These are phyloP conservation scores for Macropus fuliginosus DNA, from an alignment of 2,797 vertebrate genomes.

Conservation along the genomic window DNA sequence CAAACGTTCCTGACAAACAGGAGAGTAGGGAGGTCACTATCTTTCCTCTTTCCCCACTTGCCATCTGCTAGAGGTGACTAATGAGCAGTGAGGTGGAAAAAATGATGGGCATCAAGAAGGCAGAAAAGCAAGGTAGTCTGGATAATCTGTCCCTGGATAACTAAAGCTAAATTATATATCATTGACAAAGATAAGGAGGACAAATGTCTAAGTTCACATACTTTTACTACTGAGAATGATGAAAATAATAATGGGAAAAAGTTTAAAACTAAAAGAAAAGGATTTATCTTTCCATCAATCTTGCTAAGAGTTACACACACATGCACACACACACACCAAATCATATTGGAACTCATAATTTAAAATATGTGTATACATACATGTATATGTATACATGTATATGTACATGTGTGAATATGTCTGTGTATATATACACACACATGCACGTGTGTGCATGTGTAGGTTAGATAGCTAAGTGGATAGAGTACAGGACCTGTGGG, in stretches of 20 bases:
- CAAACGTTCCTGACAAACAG: neutral
- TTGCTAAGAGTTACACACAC: neutral
- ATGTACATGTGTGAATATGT: neutral
- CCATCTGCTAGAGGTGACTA: neutral
- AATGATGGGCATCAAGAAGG: neutral
- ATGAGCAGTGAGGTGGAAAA: neutral
- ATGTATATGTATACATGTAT: neutral
- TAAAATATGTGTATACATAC: neutral
- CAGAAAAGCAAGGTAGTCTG: neutral
- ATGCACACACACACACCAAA: too few species aligned
- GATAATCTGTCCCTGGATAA: neutral
- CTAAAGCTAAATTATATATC: neutral
- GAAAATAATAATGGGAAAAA: neutral
- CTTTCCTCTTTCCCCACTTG: conserved; percentile 13
- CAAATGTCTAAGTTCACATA: conserved; percentile 5
- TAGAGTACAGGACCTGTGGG: too few species aligned
- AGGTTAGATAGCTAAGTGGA: too few species aligned
- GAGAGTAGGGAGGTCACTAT: neutral
- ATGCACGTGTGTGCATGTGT: neutral
- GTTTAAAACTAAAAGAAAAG: neutral
- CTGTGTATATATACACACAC: fast-evolving
- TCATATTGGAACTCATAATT: neutral
- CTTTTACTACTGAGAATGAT: neutral
- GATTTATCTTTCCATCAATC: neutral
- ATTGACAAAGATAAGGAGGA: conserved; percentile 12